Evolutionary conservation across 53 echinoderm and acorn worm species (phyloP), one percentile per base, ranked within the genome.

Genomic region (Paracentrotus lividus): DNA sequence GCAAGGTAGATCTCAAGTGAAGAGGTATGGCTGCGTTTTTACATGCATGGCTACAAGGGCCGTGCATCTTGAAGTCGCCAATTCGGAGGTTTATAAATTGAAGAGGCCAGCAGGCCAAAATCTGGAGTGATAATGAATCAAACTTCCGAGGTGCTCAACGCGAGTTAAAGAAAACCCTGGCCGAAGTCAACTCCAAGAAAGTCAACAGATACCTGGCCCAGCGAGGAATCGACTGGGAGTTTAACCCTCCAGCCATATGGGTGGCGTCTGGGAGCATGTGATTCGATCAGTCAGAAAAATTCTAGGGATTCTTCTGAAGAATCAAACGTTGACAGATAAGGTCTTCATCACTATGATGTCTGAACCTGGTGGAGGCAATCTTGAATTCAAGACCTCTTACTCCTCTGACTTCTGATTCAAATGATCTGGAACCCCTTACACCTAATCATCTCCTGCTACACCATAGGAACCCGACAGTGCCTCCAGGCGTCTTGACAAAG

Each of bases 191-290:
- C n/a, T 16, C 60, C 33, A 33, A 87, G 15, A 77, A 81, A 84
- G 78, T 95, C 0, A 24, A 32, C 23, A 18, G 42, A 1, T 77
- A 42, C 40, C 94, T 94, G n/a, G n/a, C n/a, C n/a, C n/a, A n/a
- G n/a, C n/a, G n/a, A n/a, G 95, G 38, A n/a, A 94, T 95, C 26
- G 94, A 85, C 4, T 94, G 94, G 95, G 33, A 91, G 20, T 95
- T 95, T 44, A 95, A 95, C 49, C 68, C 95, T n/a, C 95, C 95
- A 67, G 86, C 18, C 93, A 96, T 65, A 84, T 91, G 56, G 96
- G 96, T 14, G 93, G 95, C 18, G 88, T 84, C 10, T 96, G 94
- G 94, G 94, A 96, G 51, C 68, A 93, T 47, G 1, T 93, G 36
- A 90, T 95, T 23, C 7, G 95, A 4, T 89, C 93, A 1, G 72